Evolutionary conservation across 2,888 invertebrate genomes (phyloP).

Genomic region (Ormyrus thymus): DNA sequence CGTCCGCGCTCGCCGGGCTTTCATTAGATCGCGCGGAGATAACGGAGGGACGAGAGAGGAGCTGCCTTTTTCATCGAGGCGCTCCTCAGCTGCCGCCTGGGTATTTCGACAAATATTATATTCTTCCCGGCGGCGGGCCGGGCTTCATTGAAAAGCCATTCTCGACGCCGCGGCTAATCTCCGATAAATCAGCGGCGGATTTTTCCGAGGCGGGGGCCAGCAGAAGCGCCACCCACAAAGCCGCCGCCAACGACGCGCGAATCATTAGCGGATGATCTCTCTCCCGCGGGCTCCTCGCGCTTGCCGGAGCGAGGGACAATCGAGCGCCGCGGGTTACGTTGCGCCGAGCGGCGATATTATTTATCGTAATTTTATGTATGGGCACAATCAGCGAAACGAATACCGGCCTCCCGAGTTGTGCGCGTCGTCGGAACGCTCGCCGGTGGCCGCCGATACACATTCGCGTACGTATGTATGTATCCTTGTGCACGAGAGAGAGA

Average conservation of each 20-base stretch:
- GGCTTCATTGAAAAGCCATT: too few species aligned
- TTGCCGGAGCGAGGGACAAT: slow-evolving; percentile 45
- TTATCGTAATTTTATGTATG: slow-evolving; percentile 75
- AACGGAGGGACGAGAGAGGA: too few species aligned
- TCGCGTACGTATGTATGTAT: slow-evolving; percentile 15
- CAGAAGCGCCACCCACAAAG: slow-evolving; percentile 56
- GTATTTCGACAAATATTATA: too few species aligned
- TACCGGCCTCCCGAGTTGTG: slow-evolving; percentile 44
- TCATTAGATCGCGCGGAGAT: too few species aligned
- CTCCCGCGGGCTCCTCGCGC: too few species aligned
- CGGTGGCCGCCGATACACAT: neutral
- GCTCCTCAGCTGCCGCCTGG: too few species aligned
- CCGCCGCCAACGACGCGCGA: slow-evolving; percentile 21
- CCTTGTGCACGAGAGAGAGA: too few species aligned
- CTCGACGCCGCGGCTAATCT: slow-evolving; percentile 3
- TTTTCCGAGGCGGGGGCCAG: neutral
- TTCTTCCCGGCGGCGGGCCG: too few species aligned
- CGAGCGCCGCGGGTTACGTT: slow-evolving; percentile 47
- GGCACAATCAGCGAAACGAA: slow-evolving; percentile 67
- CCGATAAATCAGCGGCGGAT: slow-evolving; percentile 46
- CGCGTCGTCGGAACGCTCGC: slow-evolving; percentile 52
- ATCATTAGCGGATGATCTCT: slow-evolving; percentile 50
- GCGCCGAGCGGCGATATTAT: slow-evolving; percentile 56
- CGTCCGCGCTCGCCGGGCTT: too few species aligned
- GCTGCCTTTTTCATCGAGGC: too few species aligned